A percentile compares a stretch with the other conserved stretches of the same genome.
These are phyloP conservation scores for Caenorhabditis sp. DNA, from an alignment of 2,888 invertebrate genomes.

Conservation along the genomic window DNA sequence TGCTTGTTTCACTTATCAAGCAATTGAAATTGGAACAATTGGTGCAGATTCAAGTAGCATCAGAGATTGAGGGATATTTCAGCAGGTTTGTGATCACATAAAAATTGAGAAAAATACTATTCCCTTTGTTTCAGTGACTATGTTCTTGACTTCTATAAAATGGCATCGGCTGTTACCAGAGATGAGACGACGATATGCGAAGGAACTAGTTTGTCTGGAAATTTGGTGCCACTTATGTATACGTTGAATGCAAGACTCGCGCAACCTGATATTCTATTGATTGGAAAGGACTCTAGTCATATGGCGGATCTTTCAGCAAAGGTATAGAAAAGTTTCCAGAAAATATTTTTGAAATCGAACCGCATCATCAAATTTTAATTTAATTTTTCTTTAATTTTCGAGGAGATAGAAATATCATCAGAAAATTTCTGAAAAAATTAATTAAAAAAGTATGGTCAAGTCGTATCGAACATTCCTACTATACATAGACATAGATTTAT, in stretches of 20 bases:
- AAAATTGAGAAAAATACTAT: too few species aligned
- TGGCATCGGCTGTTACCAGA: conserved; percentile 64
- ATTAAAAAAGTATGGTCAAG: too few species aligned
- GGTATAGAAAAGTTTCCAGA: too few species aligned
- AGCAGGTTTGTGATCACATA: conserved; percentile 26
- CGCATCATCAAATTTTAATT: too few species aligned
- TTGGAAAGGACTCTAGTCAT: conserved; percentile 37
- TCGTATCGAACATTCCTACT: too few species aligned
- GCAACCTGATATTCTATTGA: conserved; percentile 41
- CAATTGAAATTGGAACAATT: conserved; percentile 30
- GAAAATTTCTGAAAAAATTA: too few species aligned
- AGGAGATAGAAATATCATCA: too few species aligned
- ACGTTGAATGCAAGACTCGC: conserved; percentile 42
- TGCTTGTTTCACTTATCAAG: conserved; percentile 30
- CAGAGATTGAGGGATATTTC: conserved; percentile 42
- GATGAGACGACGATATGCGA: conserved; percentile 61
- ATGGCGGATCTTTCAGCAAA: conserved; percentile 40
- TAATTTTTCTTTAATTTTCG: too few species aligned
- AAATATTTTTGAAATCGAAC: too few species aligned
- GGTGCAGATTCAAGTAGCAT: conserved; percentile 36
- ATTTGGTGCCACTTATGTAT: conserved; percentile 53
- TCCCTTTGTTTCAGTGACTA: conserved; percentile 66
- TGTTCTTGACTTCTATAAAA: conserved; percentile 68
- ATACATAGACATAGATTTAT: too few species aligned
- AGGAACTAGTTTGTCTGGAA: conserved; percentile 50